Evolutionary conservation across 2,113 vertebrate species (phyloP).

Genomic region (Pseudorhombus dupliciocellatus): DNA sequence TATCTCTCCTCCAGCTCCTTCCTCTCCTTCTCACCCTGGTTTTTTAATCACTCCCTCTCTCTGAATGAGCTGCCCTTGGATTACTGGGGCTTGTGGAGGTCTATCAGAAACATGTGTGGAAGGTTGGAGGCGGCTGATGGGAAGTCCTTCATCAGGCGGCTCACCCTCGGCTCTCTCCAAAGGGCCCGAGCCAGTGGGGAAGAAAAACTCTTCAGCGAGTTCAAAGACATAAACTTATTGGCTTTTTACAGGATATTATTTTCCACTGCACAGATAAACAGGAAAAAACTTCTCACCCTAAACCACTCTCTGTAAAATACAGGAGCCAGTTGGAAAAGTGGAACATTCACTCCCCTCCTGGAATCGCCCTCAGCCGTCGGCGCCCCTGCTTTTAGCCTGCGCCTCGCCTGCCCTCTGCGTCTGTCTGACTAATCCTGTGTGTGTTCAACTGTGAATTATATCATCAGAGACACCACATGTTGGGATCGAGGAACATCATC

Average conservation of each 20-base stretch:
- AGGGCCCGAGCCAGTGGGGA: conserved; percentile 55
- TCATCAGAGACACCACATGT: conserved; percentile 37
- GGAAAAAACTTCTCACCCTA: conserved; percentile 64
- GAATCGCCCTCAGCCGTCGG: conserved; percentile 30
- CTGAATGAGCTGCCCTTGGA: conserved; percentile 77
- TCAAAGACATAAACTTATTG: conserved; percentile 70
- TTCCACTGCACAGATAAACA: conserved; percentile 70
- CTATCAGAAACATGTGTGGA: conserved; percentile 87
- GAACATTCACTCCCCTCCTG: conserved; percentile 30
- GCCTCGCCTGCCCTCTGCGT: conserved; percentile 19
- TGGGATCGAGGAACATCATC: conserved; percentile 16
- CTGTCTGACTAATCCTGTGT: conserved; percentile 15
- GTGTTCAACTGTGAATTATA: conserved; percentile 30
- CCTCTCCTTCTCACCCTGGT: conserved; percentile 52
- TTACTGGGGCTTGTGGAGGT: conserved; percentile 81
- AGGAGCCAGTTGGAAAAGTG: conserved; percentile 60
- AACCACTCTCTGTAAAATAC: conserved; percentile 59
- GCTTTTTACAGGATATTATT: conserved; percentile 75
- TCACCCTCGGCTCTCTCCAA: conserved; percentile 65
- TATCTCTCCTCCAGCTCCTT: conserved; percentile 42
- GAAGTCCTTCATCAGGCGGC: conserved; percentile 73
- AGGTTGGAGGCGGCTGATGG: conserved; percentile 79
- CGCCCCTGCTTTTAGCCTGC: conserved; percentile 53
- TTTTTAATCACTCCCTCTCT: conserved; percentile 49
- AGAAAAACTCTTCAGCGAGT: conserved; percentile 66